Conservation (phyloP, 2,888 invertebrate species). For the Physocephala rufipes region DNA sequence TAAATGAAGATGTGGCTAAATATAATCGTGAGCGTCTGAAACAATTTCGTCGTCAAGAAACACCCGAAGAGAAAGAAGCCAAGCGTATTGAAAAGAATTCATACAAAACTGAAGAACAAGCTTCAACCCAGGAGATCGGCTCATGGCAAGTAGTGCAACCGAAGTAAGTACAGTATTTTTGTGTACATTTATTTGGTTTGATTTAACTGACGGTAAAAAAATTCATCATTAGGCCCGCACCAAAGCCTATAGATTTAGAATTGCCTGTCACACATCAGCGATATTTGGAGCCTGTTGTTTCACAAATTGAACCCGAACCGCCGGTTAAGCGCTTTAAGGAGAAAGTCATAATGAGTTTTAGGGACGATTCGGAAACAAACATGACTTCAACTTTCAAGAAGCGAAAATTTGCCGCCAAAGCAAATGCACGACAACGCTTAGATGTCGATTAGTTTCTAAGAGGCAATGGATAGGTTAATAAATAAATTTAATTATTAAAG, state of each 20-base stretch:
- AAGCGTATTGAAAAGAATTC: conserved; percentile 62
- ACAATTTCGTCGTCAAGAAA: conserved; percentile 55
- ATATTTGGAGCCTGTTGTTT: conserved; percentile 52
- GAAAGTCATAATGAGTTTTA: conserved; percentile 57
- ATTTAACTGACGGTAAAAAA: too few relatives aligned
- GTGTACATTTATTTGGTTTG: background rate
- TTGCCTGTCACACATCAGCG: conserved; percentile 70
- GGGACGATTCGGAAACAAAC: conserved; percentile 45
- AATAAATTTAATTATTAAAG: too few relatives aligned
- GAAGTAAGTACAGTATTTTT: conserved; percentile 66
- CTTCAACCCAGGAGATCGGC: conserved; percentile 75
- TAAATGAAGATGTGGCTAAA: conserved; percentile 66
- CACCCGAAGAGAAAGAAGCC: conserved; percentile 56
- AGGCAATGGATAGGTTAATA: background rate
- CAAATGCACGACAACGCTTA: conserved; percentile 58
- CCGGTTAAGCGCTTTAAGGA: conserved; percentile 64
- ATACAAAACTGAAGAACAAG: conserved; percentile 67
- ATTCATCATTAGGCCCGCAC: conserved; percentile 48
- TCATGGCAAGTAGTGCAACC: conserved; percentile 77
- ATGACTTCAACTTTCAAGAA: conserved; percentile 60
- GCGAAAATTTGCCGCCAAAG: conserved; percentile 61
- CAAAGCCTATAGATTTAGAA: conserved; percentile 72
- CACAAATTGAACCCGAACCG: conserved; percentile 54
- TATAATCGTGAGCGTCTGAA: conserved; percentile 64
- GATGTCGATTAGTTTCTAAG: conserved; percentile 46